Evolutionary conservation across 2,113 vertebrate species (phyloP).

Genomic region (Hyaena hyaena): DNA sequence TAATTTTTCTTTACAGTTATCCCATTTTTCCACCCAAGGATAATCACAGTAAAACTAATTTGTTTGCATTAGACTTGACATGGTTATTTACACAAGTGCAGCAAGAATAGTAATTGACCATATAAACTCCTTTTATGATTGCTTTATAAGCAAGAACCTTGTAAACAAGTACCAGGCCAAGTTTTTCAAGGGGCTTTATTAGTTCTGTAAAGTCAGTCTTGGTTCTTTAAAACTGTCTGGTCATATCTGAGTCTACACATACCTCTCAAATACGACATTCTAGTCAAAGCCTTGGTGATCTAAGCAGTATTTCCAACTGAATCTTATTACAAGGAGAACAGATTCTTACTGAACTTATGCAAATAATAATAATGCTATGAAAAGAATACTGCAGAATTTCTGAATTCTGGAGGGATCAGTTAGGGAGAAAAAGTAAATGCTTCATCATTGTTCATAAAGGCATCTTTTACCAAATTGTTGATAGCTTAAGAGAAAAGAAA

Average conservation of each 20-base stretch:
- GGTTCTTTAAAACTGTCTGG: not conserved
- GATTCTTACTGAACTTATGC: not conserved
- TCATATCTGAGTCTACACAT: not conserved
- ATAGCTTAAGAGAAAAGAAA: not conserved
- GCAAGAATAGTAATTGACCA: not conserved
- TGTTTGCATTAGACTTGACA: not conserved
- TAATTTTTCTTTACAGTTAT: not conserved
- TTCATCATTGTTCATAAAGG: not conserved
- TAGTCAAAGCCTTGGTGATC: not conserved
- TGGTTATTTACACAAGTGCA: not conserved
- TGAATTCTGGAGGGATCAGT: not conserved
- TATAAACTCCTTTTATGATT: not conserved
- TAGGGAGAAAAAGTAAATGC: not conserved
- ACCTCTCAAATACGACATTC: not conserved
- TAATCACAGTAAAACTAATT: not conserved
- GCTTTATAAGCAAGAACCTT: not conserved
- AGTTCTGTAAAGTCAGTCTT: not conserved
- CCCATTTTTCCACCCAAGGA: not conserved
- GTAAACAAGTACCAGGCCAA: not conserved
- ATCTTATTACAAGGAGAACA: not conserved
- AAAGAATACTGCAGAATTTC: not conserved
- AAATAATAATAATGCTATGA: not conserved
- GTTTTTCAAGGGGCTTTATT: not conserved
- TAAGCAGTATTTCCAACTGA: not conserved
- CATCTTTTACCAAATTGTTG: not conserved